Evolutionary conservation across 2,888 invertebrate genomes (phyloP), one percentile per base, ranked within the genome.

Genomic region (Bellardia bayeri): DNA sequence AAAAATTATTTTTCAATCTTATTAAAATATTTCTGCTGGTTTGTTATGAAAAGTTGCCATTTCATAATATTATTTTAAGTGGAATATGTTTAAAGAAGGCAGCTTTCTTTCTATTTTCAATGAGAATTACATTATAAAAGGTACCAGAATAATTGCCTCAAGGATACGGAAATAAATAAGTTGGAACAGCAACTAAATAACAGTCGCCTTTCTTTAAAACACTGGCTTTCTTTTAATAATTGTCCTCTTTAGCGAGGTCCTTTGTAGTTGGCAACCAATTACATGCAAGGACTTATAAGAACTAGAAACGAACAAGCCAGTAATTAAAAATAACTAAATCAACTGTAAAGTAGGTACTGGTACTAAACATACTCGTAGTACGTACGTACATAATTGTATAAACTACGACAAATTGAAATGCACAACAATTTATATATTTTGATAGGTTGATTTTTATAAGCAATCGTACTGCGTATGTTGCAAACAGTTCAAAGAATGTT

Each of bases 1-100:
- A 69, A 63, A 84, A 84, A 79, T 79, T 69, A 58, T 69, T 75
- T 69, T 78, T 71, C 45, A 81, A 84, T 58, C 81, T 80, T 81
- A 61, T 64, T 49, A 56, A 79, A 75, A 76, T 56, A 42, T 69
- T 79, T 82, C 30, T 40, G 37, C n/a, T 3, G 6, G 3, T 63
- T 56, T 42, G 58, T 6, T n/a, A n/a, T n/a, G n/a, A n/a, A n/a
- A n/a, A n/a, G n/a, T n/a, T 3, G 45, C 11, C 33, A 71, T 69
- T 58, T 72, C 45, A 56, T 45, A 37, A 45, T 1, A n/a, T 37
- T 33, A 33, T 51, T 9, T 23, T n/a, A 72, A 82, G 13, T 68
- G 56, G 2, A 6, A 63, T 51, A 58, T 23, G 23, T 7, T 49
- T 16, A 42, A 49, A 14, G 54, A 42, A 63, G 23, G 13, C 3